A percentile compares a stretch with the other conserved stretches of the same genome.
These are phyloP conservation scores for Stegastes partitus DNA, from an alignment of 2,113 vertebrate species.

Conservation along the genomic window DNA sequence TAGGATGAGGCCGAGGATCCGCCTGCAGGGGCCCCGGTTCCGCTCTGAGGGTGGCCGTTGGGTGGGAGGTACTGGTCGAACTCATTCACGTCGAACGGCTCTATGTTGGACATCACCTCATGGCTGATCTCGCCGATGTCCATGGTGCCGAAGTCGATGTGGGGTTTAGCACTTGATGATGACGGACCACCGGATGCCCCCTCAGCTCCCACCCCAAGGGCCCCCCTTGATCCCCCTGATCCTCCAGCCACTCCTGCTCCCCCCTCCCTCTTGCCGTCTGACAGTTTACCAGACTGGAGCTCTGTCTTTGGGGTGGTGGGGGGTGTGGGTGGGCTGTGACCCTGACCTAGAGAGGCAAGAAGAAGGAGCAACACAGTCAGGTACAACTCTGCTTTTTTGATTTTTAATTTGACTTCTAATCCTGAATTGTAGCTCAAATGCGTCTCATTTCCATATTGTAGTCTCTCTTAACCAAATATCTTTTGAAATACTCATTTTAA, in stretches of 20 bases:
- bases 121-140: constrained; percentile 99
- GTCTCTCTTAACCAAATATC: background rate
- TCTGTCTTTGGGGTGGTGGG: constrained; percentile 99
- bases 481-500: background rate
- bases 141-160: constrained; percentile 98
- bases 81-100: constrained; percentile 97
- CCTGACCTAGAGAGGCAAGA: constrained; percentile 87
- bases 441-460: background rate
- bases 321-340: constrained; percentile 96
- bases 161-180: constrained; percentile 89
- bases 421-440: background rate
- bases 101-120: constrained; percentile 99
- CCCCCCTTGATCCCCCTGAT: constrained; percentile 86
- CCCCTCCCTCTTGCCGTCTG: constrained; percentile 89
- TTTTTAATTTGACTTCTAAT: background rate
- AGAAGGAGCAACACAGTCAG: background rate
- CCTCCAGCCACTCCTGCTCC: constrained; percentile 69
- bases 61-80: constrained; percentile 98
- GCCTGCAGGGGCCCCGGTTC: constrained; percentile 40
- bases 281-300: constrained; percentile 93
- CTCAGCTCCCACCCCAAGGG: constrained; percentile 82
- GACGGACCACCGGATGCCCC: constrained; percentile 76
- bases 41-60: constrained; percentile 91
- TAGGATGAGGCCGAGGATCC: constrained; percentile 87
- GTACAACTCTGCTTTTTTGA: constrained; percentile 7